phyloP scores from a whole-genome alignment of 2,888 invertebrate species.

The Pristionchus mayeri region DNA sequence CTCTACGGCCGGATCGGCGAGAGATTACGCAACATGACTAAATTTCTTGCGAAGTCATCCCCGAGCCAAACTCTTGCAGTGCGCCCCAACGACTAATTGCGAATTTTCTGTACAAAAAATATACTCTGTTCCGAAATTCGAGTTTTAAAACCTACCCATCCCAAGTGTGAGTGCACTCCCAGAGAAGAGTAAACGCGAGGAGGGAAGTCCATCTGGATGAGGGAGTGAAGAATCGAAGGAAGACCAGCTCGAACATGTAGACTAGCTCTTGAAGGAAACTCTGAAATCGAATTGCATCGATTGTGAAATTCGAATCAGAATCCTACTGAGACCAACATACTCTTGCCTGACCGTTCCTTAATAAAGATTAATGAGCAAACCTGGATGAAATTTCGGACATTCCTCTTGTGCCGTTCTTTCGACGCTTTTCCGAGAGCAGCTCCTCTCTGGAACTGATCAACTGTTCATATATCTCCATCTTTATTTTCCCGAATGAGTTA shows the following conservation, averaged over 20 bases:
- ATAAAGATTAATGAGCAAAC: too few relatives aligned
- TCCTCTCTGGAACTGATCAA: not conserved
- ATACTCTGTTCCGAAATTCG: too few relatives aligned
- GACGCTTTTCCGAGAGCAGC: not conserved
- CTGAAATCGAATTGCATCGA: not conserved
- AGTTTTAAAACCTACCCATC: constrained; percentile 17
- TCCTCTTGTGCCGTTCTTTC: constrained; percentile 29
- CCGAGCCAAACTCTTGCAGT: too few relatives aligned
- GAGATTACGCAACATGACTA: too few relatives aligned
- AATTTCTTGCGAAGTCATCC: too few relatives aligned
- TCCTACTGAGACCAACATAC: not conserved
- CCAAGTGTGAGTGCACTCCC: constrained; percentile 43
- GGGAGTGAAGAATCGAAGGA: not conserved
- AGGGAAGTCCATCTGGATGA: not conserved
- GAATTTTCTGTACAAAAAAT: too few relatives aligned
- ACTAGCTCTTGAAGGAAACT: constrained; percentile 38
- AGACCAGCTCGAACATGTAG: constrained; percentile 42
- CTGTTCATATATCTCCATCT: not conserved
- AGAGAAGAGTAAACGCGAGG: not conserved
- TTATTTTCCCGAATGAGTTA: not conserved
- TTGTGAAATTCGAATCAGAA: not conserved
- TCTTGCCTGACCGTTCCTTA: too few relatives aligned
- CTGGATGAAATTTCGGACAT: not conserved
- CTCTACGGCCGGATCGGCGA: too few relatives aligned
- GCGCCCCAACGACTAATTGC: too few relatives aligned